phyloP scores from a whole-genome alignment of 2,797 vertebrate species.

The Nasua narica region DNA sequence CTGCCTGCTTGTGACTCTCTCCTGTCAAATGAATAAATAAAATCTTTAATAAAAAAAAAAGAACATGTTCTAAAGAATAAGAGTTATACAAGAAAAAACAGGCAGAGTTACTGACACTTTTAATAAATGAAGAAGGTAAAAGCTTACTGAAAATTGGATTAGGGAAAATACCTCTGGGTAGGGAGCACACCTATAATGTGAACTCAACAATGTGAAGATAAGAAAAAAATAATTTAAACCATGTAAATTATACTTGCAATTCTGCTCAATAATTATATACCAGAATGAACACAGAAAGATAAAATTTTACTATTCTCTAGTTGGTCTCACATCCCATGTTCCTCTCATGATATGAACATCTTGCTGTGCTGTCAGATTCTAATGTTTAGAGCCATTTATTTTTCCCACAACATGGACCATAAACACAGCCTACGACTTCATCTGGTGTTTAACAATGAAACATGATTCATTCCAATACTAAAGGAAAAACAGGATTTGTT shows the following conservation, averaged over 20 bases:
- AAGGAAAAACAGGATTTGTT: neutral
- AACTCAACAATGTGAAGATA: neutral
- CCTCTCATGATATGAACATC: neutral
- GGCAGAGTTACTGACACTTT: neutral
- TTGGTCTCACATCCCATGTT: neutral
- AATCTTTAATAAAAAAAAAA: neutral
- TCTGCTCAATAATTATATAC: neutral
- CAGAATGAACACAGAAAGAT: neutral
- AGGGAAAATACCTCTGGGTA: neutral
- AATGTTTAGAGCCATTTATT: neutral
- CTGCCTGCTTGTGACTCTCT: too few species aligned
- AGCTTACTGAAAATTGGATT: neutral
- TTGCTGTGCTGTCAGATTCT: slow-evolving; percentile 20
- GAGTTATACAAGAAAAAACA: neutral
- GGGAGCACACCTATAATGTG: neutral
- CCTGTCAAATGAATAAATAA: neutral
- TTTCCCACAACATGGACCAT: neutral
- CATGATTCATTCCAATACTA: neutral
- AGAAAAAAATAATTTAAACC: neutral
- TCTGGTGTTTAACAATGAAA: slow-evolving; percentile 45
- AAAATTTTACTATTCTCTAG: neutral
- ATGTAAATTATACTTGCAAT: neutral
- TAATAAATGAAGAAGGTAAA: slow-evolving; percentile 13
- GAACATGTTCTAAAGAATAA: slow-evolving; percentile 27
- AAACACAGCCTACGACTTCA: slow-evolving; percentile 34